Conservation (phyloP, 2,113 vertebrate genomes). For the Tragelaphus imberbis region DNA sequence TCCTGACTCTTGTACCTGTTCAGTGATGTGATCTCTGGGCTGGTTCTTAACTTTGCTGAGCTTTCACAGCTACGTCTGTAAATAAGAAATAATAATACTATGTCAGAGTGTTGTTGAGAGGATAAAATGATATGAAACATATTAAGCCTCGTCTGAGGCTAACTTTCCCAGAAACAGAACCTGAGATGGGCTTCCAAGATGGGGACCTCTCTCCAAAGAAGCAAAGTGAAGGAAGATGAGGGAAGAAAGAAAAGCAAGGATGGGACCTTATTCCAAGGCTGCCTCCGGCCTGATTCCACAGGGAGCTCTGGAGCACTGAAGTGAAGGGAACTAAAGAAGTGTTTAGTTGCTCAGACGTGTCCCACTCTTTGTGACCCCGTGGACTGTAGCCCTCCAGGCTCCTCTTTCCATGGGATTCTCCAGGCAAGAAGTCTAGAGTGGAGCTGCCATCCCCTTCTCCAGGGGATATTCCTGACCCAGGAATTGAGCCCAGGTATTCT, state of each 20-base stretch:
- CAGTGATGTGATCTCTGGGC: background rate
- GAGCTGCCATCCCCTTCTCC: background rate
- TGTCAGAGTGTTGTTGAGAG: background rate
- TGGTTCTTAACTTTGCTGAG: background rate
- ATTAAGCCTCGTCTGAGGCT: background rate
- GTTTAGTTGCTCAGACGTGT: background rate
- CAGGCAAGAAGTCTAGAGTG: background rate
- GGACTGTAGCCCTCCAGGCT: background rate
- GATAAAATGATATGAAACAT: background rate
- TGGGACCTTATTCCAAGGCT: background rate
- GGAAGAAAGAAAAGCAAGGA: background rate
- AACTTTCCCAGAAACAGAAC: background rate
- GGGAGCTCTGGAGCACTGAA: background rate
- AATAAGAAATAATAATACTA: background rate
- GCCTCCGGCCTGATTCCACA: background rate
- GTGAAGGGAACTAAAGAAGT: background rate
- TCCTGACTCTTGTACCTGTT: background rate
- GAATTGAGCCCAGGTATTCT: background rate
- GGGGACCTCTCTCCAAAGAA: background rate
- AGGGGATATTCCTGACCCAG: background rate
- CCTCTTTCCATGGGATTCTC: background rate
- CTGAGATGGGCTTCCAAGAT: background rate
- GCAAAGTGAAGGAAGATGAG: fast-evolving
- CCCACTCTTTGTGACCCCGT: background rate
- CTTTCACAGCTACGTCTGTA: background rate